Conservation (phyloP, 2,888 invertebrate genomes). For the Thalpophila matura region DNA sequence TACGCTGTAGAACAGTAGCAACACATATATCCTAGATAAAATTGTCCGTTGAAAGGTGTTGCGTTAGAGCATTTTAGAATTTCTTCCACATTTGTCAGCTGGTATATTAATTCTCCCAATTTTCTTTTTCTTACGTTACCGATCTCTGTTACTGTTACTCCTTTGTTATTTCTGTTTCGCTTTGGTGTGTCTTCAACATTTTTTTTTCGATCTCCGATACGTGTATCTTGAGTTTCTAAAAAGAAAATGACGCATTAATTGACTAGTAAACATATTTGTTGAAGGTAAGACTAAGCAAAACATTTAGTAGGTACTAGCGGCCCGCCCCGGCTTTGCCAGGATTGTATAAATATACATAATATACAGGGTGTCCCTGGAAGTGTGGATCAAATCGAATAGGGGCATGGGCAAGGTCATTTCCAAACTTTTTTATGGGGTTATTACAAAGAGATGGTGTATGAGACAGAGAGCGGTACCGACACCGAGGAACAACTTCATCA, state of each 20-base stretch:
- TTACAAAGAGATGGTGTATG: no score
- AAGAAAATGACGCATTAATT: constrained; percentile 43
- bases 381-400: no score
- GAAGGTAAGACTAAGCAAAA: no score
- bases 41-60: constrained; percentile 65
- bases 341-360: no score
- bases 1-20: constrained; percentile 65
- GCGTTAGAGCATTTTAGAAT: constrained; percentile 64
- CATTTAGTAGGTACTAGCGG: no score
- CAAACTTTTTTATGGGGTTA: no score
- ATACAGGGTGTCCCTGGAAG: no score
- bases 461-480: no score
- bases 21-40: constrained; percentile 67
- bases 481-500: no score
- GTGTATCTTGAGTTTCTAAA: constrained; percentile 37
- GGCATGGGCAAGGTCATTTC: no score
- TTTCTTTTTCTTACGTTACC: constrained; percentile 3
- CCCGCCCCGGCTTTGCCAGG: no score
- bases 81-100: constrained; percentile 28
- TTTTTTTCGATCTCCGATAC: neutral
- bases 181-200: neutral
- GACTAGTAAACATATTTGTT: neutral
- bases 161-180: neutral
- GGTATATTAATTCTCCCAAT: constrained; percentile 21
- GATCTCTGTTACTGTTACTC: neutral